phyloP scores from a whole-genome alignment of 2,113 vertebrate species.

The Perca schrenkii region DNA sequence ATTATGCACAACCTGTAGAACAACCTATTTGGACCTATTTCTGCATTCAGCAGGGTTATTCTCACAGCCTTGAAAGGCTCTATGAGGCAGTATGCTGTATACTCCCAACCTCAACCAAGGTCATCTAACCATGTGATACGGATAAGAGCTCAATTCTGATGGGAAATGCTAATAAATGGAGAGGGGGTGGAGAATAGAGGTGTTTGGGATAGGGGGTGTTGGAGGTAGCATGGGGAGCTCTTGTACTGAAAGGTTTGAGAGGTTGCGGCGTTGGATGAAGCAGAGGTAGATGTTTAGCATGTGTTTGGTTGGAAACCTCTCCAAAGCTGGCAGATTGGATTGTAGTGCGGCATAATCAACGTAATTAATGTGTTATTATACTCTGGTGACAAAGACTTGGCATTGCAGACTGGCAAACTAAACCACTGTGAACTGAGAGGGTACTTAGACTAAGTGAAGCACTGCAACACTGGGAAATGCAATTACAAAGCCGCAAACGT shows the following conservation, averaged over 20 bases:
- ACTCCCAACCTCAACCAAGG: slow-evolving; percentile 63
- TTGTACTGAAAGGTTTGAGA: slow-evolving; percentile 45
- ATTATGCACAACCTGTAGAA: slow-evolving; percentile 31
- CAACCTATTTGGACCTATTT: slow-evolving; percentile 33
- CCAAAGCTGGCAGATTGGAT: slow-evolving; percentile 54
- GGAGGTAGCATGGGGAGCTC: slow-evolving; percentile 40
- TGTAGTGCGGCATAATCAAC: slow-evolving; percentile 50
- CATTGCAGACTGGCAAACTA: slow-evolving; percentile 30
- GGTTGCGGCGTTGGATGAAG: slow-evolving; percentile 15
- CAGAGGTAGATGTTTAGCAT: slow-evolving; percentile 28
- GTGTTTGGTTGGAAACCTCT: slow-evolving; percentile 35
- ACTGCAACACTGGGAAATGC: slow-evolving; percentile 6
- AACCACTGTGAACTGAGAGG: slow-evolving; percentile 28
- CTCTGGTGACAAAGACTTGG: slow-evolving; percentile 40
- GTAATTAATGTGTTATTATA: slow-evolving; percentile 63
- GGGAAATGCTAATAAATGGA: slow-evolving; percentile 63
- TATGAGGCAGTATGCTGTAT: slow-evolving; percentile 32
- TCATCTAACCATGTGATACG: slow-evolving; percentile 55
- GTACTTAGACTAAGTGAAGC: slow-evolving; percentile 45
- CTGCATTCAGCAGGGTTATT: slow-evolving; percentile 56
- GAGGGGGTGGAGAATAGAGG: slow-evolving; percentile 26
- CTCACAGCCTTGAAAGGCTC: slow-evolving; percentile 68
- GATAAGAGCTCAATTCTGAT: slow-evolving; percentile 71
- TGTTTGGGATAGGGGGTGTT: slow-evolving; percentile 3
- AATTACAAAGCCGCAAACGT: slow-evolving; percentile 34